A percentile compares a stretch with the other conserved stretches of the same genome.
Conservation (phyloP, 1,140 invertebrate species). For the Littorina saxatilis region DNA sequence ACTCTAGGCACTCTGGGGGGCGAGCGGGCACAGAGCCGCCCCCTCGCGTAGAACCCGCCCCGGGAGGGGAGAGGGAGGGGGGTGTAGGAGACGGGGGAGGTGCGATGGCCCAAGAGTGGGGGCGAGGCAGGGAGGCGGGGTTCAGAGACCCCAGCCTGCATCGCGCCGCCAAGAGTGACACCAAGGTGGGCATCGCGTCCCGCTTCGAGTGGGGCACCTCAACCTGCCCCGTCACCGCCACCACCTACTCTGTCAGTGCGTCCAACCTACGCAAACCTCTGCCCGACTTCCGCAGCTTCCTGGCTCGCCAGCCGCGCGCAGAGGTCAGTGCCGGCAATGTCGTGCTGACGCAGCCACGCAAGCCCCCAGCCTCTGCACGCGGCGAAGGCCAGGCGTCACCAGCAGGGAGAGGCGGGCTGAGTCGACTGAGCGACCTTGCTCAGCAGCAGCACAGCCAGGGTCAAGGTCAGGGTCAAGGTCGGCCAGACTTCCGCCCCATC, state of each 20-base stretch:
- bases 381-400: neutral
- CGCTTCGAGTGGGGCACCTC: conserved; percentile 64
- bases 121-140: conserved; percentile 43
- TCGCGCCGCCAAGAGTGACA: conserved; percentile 62
- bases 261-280: conserved; percentile 24
- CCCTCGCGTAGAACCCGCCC: no score
- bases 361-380: conserved; percentile 27
- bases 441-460: neutral
- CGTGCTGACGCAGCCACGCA: conserved; percentile 41
- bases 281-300: conserved; percentile 41
- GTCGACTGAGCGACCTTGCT: neutral
- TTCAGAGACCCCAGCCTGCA: conserved; percentile 72
- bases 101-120: neutral
- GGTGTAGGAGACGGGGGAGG: neutral
- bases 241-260: neutral
- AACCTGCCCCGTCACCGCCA: conserved; percentile 2
- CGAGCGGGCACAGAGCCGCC: neutral
- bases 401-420: neutral
- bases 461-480: neutral
- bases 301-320: conserved; percentile 26
- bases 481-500: conserved; percentile 40
- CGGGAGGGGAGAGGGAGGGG: conserved; percentile 16
- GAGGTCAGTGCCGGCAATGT: conserved; percentile 25
- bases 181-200: conserved; percentile 72
- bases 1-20: conserved; percentile 75